A percentile compares a stretch with the other conserved stretches of the same genome.
Evolutionary conservation across 2,113 vertebrate species (phyloP).

Genomic region (Syngnathus typhle): DNA sequence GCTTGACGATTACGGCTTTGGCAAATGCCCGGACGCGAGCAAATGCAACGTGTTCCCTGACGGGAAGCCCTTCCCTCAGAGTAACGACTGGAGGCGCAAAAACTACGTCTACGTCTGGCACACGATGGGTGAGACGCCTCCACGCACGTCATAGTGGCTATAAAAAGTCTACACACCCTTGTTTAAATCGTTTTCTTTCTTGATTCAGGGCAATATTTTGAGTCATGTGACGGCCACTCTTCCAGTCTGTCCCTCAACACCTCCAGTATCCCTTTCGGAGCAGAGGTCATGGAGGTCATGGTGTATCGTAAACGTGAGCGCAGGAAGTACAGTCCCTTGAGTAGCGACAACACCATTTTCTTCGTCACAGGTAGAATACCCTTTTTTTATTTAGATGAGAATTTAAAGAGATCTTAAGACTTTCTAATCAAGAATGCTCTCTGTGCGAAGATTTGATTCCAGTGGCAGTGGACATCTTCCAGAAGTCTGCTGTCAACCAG

Average conservation of each 20-base stretch:
- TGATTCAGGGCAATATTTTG: conserved; percentile 81
- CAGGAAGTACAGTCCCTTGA: conserved; percentile 70
- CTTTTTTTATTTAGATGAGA: too few species aligned
- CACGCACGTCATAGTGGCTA: not conserved
- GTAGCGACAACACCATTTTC: conserved; percentile 70
- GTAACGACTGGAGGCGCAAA: conserved; percentile 74
- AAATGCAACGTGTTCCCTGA: conserved; percentile 81
- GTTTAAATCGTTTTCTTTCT: not conserved
- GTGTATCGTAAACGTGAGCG: conserved; percentile 77
- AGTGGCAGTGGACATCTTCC: conserved; percentile 77
- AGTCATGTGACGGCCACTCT: conserved; percentile 76
- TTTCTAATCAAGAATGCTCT: not conserved
- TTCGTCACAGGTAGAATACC: conserved; percentile 79
- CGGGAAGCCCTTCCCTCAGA: conserved; percentile 79
- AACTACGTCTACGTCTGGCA: conserved; percentile 89
- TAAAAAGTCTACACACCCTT: not conserved
- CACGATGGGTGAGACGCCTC: conserved; percentile 73
- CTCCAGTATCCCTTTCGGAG: conserved; percentile 76
- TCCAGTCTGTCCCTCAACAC: conserved; percentile 81
- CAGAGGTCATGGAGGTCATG: conserved; percentile 81
- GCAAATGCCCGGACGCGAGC: conserved; percentile 60
- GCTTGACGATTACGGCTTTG: conserved; percentile 73
- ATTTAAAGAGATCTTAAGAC: too few species aligned
- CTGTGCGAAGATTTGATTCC: conserved; percentile 81
- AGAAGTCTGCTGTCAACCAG: conserved; percentile 79